Evolutionary conservation across 2,113 vertebrate species (phyloP).

Genomic region (Danionella cerebrum): DNA sequence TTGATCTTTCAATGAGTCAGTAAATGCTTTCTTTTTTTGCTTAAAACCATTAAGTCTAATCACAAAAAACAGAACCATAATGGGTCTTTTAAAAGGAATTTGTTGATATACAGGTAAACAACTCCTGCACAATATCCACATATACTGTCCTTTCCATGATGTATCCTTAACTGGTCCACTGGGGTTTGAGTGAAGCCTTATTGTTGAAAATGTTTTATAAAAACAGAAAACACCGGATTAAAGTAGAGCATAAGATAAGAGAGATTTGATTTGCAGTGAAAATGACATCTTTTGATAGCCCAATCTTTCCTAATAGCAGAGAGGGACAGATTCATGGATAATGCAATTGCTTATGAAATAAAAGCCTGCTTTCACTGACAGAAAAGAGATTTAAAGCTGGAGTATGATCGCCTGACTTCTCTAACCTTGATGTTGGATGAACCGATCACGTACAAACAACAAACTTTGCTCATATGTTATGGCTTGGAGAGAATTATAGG

Average conservation of each 20-base stretch:
- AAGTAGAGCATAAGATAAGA: too few species aligned
- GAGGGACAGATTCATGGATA: neutral
- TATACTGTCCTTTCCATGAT: too few species aligned
- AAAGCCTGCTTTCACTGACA: neutral
- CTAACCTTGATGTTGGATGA: conserved; percentile 34
- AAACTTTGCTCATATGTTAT: conserved; percentile 24
- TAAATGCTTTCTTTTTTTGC: too few species aligned
- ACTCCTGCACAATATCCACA: too few species aligned
- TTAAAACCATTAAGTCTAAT: too few species aligned
- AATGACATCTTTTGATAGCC: neutral
- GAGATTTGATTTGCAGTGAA: neutral
- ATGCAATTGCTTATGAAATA: conserved; percentile 11
- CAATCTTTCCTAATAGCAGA: neutral
- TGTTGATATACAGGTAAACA: too few species aligned
- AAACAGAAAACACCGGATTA: too few species aligned
- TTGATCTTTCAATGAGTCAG: too few species aligned
- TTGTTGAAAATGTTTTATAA: neutral
- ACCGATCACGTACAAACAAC: conserved; percentile 17
- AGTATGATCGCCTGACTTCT: conserved; percentile 11
- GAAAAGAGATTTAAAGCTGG: neutral
- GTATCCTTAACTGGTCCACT: too few species aligned
- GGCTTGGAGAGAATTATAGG: conserved; percentile 36
- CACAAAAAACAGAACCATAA: too few species aligned
- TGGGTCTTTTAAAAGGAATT: too few species aligned
- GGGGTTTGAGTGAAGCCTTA: too few species aligned